Evolutionary conservation across 2,113 vertebrate genomes (phyloP).

Genomic region (Thomomys bottae): DNA sequence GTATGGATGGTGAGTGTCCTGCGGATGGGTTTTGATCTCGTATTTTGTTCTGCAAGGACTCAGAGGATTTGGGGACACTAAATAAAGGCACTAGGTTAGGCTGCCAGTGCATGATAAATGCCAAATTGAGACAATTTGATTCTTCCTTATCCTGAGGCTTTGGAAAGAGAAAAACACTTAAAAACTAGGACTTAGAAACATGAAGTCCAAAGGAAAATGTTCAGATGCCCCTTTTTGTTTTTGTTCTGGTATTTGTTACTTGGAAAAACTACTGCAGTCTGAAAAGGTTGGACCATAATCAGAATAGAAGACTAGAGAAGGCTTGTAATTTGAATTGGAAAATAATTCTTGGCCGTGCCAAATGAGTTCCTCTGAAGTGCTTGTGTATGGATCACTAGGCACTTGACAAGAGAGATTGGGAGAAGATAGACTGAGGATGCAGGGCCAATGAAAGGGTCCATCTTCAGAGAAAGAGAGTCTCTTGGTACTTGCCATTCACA

Average conservation of each 20-base stretch:
- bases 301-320: not conserved
- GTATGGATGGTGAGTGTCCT: not conserved
- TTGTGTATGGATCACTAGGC: constrained; percentile 41
- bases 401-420: not conserved
- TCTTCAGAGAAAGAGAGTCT: not conserved
- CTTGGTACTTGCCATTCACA: not conserved
- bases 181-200: constrained; percentile 48
- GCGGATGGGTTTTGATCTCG: not conserved
- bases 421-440: constrained; percentile 21
- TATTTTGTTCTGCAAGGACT: constrained; percentile 3
- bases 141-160: constrained; percentile 45
- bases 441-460: not conserved
- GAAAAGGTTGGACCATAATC: not conserved
- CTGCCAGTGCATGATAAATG: constrained; percentile 14
- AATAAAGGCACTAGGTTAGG: constrained; percentile 56
- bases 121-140: constrained; percentile 14
- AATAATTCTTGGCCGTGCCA: constrained; percentile 23
- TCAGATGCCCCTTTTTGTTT: not conserved
- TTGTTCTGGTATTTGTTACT: not conserved
- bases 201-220: not conserved
- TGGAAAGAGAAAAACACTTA: constrained; percentile 20
- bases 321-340: constrained; percentile 34
- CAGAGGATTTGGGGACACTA: constrained; percentile 2
- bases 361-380: not conserved
- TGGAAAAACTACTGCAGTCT: constrained; percentile 9